Conservation (phyloP, 2,797 vertebrate genomes). For the Argya squamiceps region DNA sequence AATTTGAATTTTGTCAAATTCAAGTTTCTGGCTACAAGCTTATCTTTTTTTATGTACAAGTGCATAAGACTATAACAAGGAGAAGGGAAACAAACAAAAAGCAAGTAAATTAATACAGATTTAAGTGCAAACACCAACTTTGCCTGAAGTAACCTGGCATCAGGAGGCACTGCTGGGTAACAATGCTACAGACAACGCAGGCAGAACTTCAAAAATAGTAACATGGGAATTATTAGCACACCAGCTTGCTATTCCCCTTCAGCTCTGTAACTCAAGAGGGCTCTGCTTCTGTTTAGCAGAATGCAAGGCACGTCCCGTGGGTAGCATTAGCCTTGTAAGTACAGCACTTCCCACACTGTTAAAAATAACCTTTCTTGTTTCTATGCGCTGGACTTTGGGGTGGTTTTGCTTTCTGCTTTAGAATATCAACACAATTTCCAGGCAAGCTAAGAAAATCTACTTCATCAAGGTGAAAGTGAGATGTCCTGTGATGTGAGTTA, state of each 20-base stretch:
- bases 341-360: conserved; percentile 7
- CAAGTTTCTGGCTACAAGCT: background rate
- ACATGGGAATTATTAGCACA: conserved; percentile 41
- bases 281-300: conserved; percentile 26
- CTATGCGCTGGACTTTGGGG: background rate
- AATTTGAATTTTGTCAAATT: background rate
- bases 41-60: background rate
- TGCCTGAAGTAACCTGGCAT: conserved; percentile 8
- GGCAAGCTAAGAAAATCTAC: background rate
- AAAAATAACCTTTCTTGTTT: conserved; percentile 55
- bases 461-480: background rate
- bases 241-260: conserved; percentile 40
- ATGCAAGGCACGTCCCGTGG: background rate
- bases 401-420: background rate
- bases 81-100: background rate
- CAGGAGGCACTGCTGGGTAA: background rate
- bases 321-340: conserved; percentile 15
- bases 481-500: background rate
- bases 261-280: background rate
- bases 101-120: background rate
- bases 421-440: background rate
- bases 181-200: background rate
- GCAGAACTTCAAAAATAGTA: conserved; percentile 55
- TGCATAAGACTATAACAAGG: background rate
- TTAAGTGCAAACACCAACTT: background rate